These are phyloP conservation scores for Falco biarmicus DNA, from an alignment of 2,797 vertebrate species.

Conservation along the genomic window DNA sequence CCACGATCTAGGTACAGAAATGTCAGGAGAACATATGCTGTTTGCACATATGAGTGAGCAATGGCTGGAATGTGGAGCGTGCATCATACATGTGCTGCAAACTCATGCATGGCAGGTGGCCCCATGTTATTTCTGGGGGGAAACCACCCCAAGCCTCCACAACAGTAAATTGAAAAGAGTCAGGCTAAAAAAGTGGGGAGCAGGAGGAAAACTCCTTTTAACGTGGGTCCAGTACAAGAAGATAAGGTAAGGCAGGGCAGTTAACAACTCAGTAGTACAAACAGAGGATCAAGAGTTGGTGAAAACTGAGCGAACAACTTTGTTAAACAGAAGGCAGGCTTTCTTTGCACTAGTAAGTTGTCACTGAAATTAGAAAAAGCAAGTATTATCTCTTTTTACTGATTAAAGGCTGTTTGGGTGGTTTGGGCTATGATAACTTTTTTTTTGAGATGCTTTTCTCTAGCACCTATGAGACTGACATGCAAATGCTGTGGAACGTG, in stretches of 20 bases:
- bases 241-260: too few relatives aligned
- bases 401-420: background rate
- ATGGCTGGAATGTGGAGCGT: background rate
- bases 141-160: background rate
- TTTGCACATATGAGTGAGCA: background rate
- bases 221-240: too few relatives aligned
- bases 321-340: too few relatives aligned
- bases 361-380: background rate
- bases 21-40: background rate
- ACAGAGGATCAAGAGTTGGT: too few relatives aligned
- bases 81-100: background rate
- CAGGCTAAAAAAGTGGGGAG: too few relatives aligned
- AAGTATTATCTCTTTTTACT: background rate
- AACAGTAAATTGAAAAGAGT: background rate
- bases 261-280: too few relatives aligned
- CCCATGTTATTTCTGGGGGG: background rate
- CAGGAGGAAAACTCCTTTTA: too few relatives aligned
- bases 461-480: background rate
- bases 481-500: background rate
- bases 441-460: background rate
- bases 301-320: too few relatives aligned
- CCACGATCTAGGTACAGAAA: background rate
- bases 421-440: background rate
- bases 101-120: background rate
- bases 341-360: background rate